These are phyloP conservation scores for Dascyllus trimaculatus DNA, from an alignment of 2,113 vertebrate genomes.

Conservation along the genomic window DNA sequence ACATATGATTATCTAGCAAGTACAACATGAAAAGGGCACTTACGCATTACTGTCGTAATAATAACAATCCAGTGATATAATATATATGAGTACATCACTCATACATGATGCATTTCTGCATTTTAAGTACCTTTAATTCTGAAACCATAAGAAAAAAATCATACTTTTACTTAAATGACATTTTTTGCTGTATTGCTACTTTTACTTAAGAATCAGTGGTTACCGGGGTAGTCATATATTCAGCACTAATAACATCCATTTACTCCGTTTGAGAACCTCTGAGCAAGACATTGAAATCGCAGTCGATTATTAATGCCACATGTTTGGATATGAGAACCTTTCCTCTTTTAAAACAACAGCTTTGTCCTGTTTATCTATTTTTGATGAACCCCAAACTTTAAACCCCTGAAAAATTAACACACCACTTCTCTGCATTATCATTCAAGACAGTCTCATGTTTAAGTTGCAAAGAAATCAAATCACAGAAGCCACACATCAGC, in stretches of 20 bases:
- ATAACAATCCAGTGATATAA: no score
- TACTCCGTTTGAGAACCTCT: slow-evolving; percentile 6
- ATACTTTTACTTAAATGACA: no score
- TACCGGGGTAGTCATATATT: neutral
- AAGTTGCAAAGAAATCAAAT: slow-evolving; percentile 4
- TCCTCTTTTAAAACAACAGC: slow-evolving; percentile 9
- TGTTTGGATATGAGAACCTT: slow-evolving; percentile 11
- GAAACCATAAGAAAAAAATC: no score
- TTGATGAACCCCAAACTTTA: slow-evolving; percentile 17
- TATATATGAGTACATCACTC: no score
- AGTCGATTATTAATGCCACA: neutral
- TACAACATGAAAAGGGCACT: no score
- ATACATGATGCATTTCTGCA: no score
- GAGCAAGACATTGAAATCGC: slow-evolving; percentile 10
- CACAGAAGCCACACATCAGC: slow-evolving; percentile 4
- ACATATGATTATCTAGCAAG: no score
- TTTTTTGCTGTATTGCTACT: neutral
- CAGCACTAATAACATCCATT: neutral
- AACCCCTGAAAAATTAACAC: slow-evolving; percentile 6
- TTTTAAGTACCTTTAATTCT: no score
- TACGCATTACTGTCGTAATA: no score
- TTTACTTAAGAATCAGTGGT: neutral
- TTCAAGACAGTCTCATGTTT: neutral
- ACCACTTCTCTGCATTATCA: neutral
- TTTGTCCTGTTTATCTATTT: slow-evolving; percentile 14